Base-by-base conservation (phyloP, 2,113 vertebrate genomes). In the Sarotherodon lohbergeri region DNA sequence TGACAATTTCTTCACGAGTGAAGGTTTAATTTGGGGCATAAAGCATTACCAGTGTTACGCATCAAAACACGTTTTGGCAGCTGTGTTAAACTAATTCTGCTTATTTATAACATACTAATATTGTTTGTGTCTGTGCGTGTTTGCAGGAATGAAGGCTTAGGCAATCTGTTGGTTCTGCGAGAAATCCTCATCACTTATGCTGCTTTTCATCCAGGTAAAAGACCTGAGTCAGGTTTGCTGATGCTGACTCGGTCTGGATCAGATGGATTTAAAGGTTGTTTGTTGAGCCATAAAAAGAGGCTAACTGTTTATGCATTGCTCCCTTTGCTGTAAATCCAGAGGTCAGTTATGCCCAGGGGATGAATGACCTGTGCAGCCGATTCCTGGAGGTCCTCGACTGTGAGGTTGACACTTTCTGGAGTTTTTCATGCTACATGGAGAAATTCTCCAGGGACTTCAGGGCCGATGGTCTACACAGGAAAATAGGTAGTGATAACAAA, bases 131-230 rank as follows among this genome's bases (percentile, higher is more conserved):
- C 63, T 68, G 36, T 91, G 55, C 87, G 39, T 41, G 55, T 91
- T 56, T 91, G 24, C 89, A 97, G 97, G 90, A 92, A 94, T 9
- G 94, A 97, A 92, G 96, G 97, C 27, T 95, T 93, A 36, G 96
- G 96, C 9, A 97, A 97, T 82, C 95, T 97, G 24, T 90, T 97
- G 89, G 96, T 96, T 66, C 86, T 97, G 80, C 94, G 97, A 91
- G 96, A 97, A n/a, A 96, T 97, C 88, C 96, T 97, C 52, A 96
- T 97, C 93, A 97, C 97, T 4, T 97, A 95, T 52, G 97, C 96
- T 81, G 97, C 97, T 84, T 97, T 97, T 89, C 96, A 97, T 92
- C 97, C 96, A 96, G 97, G 97, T 97, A 95, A 93, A 27, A 5
- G 2, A 81, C 5, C 27, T 24, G 14, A n/a, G 16, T 11, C 12